These are phyloP conservation scores for Laticauda laticaudata DNA, from an alignment of 2,113 vertebrate genomes.

Conservation along the genomic window DNA sequence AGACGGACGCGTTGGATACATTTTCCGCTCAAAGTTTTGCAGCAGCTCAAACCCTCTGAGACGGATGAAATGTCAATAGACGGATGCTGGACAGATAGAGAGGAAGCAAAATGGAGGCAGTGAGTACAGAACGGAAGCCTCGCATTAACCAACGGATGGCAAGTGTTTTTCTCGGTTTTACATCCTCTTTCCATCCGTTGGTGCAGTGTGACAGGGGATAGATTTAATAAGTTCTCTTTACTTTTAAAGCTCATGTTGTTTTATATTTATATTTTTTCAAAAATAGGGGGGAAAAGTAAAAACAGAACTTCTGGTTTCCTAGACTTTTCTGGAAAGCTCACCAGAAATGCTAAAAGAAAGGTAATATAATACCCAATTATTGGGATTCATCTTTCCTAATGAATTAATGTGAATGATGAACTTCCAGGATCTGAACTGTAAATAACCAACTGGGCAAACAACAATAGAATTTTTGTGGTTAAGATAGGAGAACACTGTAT, in stretches of 20 bases:
- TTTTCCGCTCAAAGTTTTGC: no score
- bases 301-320: background rate
- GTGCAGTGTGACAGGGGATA: no score
- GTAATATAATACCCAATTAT: background rate
- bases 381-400: slow-evolving; percentile 8
- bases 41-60: no score
- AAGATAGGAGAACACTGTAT: background rate
- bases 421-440: slow-evolving; percentile 24
- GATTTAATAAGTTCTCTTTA: background rate
- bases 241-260: background rate
- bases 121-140: no score
- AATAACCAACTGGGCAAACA: slow-evolving; percentile 11
- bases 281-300: background rate
- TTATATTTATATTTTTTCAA: background rate
- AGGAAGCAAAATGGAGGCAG: no score
- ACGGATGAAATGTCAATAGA: no score
- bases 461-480: slow-evolving; percentile 4
- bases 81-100: no score
- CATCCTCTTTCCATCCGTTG: no score
- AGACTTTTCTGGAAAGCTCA: background rate
- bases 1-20: no score
- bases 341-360: background rate
- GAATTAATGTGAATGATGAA: background rate
- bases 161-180: no score
- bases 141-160: no score